Conservation (phyloP, 2,797 vertebrate species). For the Danio kyathit region DNA sequence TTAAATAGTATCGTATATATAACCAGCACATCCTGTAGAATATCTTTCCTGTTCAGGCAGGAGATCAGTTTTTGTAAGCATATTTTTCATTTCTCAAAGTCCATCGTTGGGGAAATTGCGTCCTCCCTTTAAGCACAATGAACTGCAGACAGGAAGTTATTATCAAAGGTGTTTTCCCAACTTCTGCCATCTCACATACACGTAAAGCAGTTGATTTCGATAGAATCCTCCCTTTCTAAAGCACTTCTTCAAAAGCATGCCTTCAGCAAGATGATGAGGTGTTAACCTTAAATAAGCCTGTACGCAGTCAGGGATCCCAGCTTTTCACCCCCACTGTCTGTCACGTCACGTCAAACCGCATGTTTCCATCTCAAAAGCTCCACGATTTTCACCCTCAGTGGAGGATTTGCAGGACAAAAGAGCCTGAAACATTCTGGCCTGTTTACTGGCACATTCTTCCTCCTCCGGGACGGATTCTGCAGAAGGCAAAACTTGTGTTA, state of each 20-base stretch:
- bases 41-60: conserved; percentile 32
- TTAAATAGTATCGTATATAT: no score
- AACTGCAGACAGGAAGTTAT: conserved; percentile 1
- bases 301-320: conserved; percentile 27
- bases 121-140: not conserved
- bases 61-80: not conserved
- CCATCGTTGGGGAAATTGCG: not conserved
- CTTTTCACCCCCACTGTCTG: conserved; percentile 47
- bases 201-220: not conserved
- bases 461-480: not conserved
- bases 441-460: conserved; percentile 39
- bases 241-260: not conserved
- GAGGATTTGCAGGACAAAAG: conserved; percentile 63
- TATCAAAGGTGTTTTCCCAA: conserved; percentile 12
- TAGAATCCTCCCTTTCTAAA: not conserved
- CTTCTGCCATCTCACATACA: not conserved
- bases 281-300: conserved; percentile 38
- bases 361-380: conserved; percentile 59
- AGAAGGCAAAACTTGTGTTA: not conserved
- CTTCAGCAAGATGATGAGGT: conserved; percentile 10
- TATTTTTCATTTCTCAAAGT: conserved; percentile 19
- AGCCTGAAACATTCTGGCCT: conserved; percentile 16
- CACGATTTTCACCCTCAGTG: conserved; percentile 50
- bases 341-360: conserved; percentile 47
- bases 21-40: conserved; percentile 55